Percentiles rank a stretch among this genome's conserved stretches.
Conservation (phyloP, 2,797 vertebrate species). For the Sebastes reedi region DNA sequence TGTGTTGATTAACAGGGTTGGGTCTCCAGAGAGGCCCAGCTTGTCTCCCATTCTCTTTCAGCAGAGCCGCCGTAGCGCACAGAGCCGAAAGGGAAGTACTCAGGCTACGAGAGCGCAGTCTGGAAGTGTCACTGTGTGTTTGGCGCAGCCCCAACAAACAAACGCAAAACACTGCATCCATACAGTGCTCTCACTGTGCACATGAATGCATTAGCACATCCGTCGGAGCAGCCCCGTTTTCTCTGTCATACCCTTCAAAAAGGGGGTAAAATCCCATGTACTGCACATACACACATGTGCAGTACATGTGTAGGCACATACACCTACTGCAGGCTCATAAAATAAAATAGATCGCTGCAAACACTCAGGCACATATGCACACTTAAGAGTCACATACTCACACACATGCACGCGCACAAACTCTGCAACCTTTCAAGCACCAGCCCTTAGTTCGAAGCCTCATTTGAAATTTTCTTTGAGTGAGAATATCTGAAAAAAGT, state of each 20-base stretch:
- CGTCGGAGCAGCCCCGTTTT: conserved; percentile 12
- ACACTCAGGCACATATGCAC: background rate
- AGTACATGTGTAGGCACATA: conserved; percentile 8
- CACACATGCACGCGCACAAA: conserved; percentile 23
- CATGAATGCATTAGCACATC: conserved; percentile 46
- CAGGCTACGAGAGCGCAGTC: conserved; percentile 58
- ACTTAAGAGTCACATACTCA: background rate
- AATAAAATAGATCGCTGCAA: too few relatives aligned
- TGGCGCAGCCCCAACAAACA: conserved; percentile 52
- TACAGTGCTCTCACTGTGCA: conserved; percentile 32
- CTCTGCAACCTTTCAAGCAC: conserved; percentile 69
- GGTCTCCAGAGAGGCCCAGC: conserved; percentile 75
- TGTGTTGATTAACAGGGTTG: conserved; percentile 86
- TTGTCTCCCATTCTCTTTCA: conserved; percentile 87
- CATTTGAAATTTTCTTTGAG: conserved; percentile 89
- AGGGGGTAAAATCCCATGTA: conserved; percentile 29
- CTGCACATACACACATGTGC: conserved; percentile 2
- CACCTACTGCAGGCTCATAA: background rate
- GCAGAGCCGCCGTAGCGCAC: conserved; percentile 64
- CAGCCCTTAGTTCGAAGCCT: conserved; percentile 71
- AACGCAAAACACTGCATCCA: conserved; percentile 51
- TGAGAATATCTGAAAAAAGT: conserved; percentile 87
- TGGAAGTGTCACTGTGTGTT: conserved; percentile 67
- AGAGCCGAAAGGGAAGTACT: conserved; percentile 61
- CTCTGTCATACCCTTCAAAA: conserved; percentile 32